Evolutionary conservation across 2,113 vertebrate genomes (phyloP), one percentile per base, ranked within the genome.

Genomic region (Turnix velox): DNA sequence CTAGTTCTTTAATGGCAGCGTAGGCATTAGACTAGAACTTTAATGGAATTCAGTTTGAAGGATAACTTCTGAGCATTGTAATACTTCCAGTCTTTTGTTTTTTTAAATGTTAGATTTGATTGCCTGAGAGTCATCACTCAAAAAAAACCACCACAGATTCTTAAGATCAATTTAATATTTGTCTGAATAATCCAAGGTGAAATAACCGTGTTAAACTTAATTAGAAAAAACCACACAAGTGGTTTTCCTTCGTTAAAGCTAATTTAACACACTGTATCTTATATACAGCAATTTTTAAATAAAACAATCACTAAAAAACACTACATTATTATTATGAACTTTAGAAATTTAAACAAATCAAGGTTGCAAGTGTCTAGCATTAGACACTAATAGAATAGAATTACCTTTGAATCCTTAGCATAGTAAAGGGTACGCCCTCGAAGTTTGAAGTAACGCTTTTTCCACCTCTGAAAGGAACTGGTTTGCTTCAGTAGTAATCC

Each of bases 391-490:
- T 5, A 71, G 20, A 33, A 84, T 0, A 79, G 45, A 69, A 55
- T 96, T 97, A 99, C 99, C 98, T 99, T 99, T 92, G 99, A 99
- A 95, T 99, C 98, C 98, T 99, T 99, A 94, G 99, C 99, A 87
- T 99, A 99, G 95, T 99, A 99, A 79, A 99, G 99, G 4, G 99
- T 99, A 42, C 99, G 98, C 43, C 99, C 99, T 94, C 99, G 98
- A 79, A 99, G 98, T 95, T 99, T 99, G 97, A 99, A 99, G 95
- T 99, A 99, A 79, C 99, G 98, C 67, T 99, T 99, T 95, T 99
- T 99, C 99, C 99, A 99, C 92, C 99, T 98, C 95, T 99, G 99
- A 97, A 99, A 99, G n/a, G 99, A 99, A 93, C 99, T 99, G 78
- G 99, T 99, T 98, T 99, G 99, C 97, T 99, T 99, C 96, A 99